Evolutionary conservation across 2,113 vertebrate genomes (phyloP).

Genomic region (Microcebus griseorufus): DNA sequence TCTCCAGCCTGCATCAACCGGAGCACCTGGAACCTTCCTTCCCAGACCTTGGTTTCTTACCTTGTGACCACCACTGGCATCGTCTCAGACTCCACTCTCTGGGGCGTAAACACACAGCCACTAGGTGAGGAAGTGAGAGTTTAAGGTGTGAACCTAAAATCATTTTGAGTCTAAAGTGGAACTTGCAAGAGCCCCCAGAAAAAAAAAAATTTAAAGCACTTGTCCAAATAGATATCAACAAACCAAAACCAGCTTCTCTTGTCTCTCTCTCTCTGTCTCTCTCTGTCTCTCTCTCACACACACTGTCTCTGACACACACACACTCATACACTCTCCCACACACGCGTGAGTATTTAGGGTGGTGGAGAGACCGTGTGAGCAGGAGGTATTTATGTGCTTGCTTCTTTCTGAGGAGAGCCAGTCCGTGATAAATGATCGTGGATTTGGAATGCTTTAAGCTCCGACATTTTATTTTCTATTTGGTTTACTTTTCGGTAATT

Average conservation of each 20-base stretch:
- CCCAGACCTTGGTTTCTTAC: background rate
- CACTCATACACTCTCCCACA: too few relatives aligned
- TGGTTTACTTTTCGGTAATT: conserved; percentile 51
- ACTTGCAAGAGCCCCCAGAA: background rate
- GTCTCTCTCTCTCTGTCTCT: background rate
- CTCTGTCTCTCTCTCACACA: too few relatives aligned
- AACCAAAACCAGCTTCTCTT: background rate
- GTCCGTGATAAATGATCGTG: conserved; percentile 46
- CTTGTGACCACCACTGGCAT: background rate
- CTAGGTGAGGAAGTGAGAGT: background rate
- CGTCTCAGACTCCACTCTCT: background rate
- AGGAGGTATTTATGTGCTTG: too few relatives aligned
- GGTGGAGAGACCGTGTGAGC: rapidly evolving
- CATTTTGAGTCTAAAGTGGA: background rate
- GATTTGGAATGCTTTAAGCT: conserved; percentile 47
- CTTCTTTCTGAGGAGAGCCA: background rate
- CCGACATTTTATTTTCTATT: conserved; percentile 65
- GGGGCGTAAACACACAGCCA: background rate
- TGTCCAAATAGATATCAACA: background rate
- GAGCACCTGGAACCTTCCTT: background rate
- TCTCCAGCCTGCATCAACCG: rapidly evolving
- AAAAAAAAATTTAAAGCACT: background rate
- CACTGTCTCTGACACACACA: background rate
- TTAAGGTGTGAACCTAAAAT: background rate
- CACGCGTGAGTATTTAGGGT: background rate